These are phyloP conservation scores for Saturnia pavonia DNA, from an alignment of 2,888 invertebrate species.

Conservation along the genomic window DNA sequence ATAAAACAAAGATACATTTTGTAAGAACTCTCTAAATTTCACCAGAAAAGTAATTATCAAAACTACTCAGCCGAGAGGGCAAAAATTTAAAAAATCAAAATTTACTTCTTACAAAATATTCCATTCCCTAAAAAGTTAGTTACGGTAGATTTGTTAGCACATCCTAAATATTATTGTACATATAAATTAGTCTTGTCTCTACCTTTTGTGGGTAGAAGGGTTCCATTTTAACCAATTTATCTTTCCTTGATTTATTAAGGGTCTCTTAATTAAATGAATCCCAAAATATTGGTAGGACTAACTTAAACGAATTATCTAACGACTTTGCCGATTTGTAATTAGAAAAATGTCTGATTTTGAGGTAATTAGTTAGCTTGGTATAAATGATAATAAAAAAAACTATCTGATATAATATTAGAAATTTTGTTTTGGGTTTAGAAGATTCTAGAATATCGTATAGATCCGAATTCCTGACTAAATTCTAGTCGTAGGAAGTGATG, in stretches of 20 bases:
- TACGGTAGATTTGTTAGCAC: conserved; percentile 11
- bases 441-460: too few relatives aligned
- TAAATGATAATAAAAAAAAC: too few relatives aligned
- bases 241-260: conserved; percentile 51
- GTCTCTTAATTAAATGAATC: conserved; percentile 49
- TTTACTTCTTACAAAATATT: not conserved
- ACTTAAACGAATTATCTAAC: conserved; percentile 34
- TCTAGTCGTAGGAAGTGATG: not conserved
- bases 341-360: not conserved
- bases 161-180: conserved; percentile 7
- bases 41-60: not conserved
- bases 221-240: conserved; percentile 64
- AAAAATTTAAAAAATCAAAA: too few relatives aligned
- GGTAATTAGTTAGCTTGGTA: not conserved
- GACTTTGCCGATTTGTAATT: not conserved
- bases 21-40: too few relatives aligned
- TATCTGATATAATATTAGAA: too few relatives aligned
- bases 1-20: too few relatives aligned
- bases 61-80: not conserved
- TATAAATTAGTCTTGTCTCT: conserved; percentile 35
- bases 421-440: too few relatives aligned
- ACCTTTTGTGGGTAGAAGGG: conserved; percentile 42
- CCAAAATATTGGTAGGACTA: conserved; percentile 35
- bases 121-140: not conserved
- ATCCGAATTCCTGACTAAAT: not conserved